Evolutionary conservation across 2,888 invertebrate genomes (phyloP).

Genomic region (Ectemnius cavifrons): DNA sequence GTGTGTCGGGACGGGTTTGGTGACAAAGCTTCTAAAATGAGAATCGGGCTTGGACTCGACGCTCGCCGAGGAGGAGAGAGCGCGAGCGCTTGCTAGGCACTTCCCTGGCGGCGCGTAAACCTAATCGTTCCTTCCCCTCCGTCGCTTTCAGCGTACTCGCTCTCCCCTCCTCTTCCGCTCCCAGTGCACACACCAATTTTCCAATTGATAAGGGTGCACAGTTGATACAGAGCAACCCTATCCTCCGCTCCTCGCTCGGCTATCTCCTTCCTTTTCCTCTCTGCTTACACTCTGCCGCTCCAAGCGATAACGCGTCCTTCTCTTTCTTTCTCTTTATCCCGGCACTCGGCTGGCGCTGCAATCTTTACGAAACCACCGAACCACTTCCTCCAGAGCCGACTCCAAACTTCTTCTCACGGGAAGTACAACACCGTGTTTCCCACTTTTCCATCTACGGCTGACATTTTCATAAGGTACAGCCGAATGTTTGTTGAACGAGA

Average conservation of each 20-base stretch:
- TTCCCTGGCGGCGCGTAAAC: constrained; percentile 53
- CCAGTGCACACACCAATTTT: constrained; percentile 68
- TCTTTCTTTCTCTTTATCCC: neutral
- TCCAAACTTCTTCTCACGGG: too few relatives aligned
- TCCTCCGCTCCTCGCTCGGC: constrained; percentile 46
- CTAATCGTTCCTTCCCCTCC: constrained; percentile 53
- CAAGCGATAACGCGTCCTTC: neutral
- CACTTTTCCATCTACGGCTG: too few relatives aligned
- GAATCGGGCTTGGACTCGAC: constrained; percentile 20
- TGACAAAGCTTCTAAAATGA: constrained; percentile 13
- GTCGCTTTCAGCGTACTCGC: constrained; percentile 43
- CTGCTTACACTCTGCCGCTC: constrained; percentile 28
- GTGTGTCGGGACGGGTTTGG: constrained; percentile 9
- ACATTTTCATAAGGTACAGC: too few relatives aligned
- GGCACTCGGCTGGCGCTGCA: constrained; percentile 11
- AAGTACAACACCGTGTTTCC: too few relatives aligned
- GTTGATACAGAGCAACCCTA: constrained; percentile 63
- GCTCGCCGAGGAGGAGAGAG: neutral
- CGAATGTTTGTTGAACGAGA: neutral
- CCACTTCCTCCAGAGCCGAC: neutral
- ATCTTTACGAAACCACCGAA: constrained; percentile 25
- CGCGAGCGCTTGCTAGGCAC: constrained; percentile 28
- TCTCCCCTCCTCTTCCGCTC: constrained; percentile 54
- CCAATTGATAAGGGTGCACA: constrained; percentile 72
- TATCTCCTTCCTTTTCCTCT: constrained; percentile 34